These are phyloP conservation scores for Philantomba maxwellii DNA, from an alignment of 2,113 vertebrate genomes.

Conservation along the genomic window DNA sequence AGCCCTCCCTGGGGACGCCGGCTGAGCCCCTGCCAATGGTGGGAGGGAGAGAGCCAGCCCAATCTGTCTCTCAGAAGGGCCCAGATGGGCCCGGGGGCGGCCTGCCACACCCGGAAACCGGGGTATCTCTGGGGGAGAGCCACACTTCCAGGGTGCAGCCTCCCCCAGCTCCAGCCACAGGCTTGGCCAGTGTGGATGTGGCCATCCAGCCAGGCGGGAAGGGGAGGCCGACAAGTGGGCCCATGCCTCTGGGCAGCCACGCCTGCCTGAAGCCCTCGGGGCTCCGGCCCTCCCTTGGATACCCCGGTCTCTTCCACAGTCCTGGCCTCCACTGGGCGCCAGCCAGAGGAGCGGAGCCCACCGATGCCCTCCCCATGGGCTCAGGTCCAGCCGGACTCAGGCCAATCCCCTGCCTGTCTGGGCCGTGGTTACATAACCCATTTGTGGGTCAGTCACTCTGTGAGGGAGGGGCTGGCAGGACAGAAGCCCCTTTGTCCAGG, in stretches of 20 bases:
- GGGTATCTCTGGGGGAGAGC: slow-evolving; percentile 42
- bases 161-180: background rate
- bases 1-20: background rate
- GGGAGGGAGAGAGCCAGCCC: slow-evolving; percentile 50
- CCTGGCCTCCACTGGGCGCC: background rate
- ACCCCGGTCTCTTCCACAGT: background rate
- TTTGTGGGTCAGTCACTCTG: slow-evolving; percentile 70
- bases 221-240: background rate
- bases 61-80: slow-evolving; percentile 59
- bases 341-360: background rate
- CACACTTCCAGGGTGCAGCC: background rate
- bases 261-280: background rate
- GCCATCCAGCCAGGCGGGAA: background rate
- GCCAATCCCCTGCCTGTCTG: slow-evolving; percentile 61
- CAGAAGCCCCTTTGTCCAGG: slow-evolving; percentile 74
- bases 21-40: slow-evolving; percentile 31
- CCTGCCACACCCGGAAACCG: slow-evolving; percentile 58
- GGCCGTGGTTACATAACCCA: slow-evolving; percentile 69
- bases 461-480: slow-evolving; percentile 41
- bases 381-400: slow-evolving; percentile 23
- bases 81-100: slow-evolving; percentile 69
- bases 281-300: background rate
- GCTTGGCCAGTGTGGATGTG: background rate
- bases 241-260: background rate
- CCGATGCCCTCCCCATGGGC: slow-evolving; percentile 11